Conservation (phyloP, 2,888 invertebrate species). For the Metacarcinus magister region DNA sequence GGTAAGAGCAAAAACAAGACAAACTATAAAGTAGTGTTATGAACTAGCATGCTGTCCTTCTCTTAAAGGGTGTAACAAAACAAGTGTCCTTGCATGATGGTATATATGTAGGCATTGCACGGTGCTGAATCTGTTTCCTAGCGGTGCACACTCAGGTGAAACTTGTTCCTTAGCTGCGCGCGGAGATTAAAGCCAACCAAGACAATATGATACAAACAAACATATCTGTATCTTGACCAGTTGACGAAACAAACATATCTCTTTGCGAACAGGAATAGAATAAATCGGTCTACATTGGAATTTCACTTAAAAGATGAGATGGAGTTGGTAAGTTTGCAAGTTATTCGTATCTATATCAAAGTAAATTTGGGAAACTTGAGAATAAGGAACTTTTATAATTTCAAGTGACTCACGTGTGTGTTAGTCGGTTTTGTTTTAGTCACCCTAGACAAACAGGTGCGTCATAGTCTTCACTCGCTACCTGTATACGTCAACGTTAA, state of each 20-base stretch:
- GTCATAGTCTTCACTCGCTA: not conserved
- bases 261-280: not conserved
- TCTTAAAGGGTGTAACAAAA: not conserved
- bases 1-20: not conserved
- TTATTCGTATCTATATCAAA: not conserved
- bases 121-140: not conserved
- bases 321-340: not conserved
- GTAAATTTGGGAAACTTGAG: not conserved
- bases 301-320: not conserved
- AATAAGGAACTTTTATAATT: not conserved
- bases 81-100: not conserved
- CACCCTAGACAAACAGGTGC: slow-evolving; percentile 5
- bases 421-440: not conserved
- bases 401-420: not conserved
- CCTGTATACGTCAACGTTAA: not conserved
- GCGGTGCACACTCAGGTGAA: not conserved
- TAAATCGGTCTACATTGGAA: not conserved
- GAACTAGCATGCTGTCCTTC: not conserved
- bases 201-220: not conserved
- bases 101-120: not conserved
- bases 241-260: not conserved
- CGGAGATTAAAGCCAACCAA: not conserved
- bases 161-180: too few relatives aligned
- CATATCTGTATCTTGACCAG: not conserved
- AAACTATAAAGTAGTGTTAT: not conserved